A percentile compares a stretch with the other conserved stretches of the same genome.
phyloP scores from a whole-genome alignment of 2,888 invertebrate genomes.

The Campoplex nolae region DNA sequence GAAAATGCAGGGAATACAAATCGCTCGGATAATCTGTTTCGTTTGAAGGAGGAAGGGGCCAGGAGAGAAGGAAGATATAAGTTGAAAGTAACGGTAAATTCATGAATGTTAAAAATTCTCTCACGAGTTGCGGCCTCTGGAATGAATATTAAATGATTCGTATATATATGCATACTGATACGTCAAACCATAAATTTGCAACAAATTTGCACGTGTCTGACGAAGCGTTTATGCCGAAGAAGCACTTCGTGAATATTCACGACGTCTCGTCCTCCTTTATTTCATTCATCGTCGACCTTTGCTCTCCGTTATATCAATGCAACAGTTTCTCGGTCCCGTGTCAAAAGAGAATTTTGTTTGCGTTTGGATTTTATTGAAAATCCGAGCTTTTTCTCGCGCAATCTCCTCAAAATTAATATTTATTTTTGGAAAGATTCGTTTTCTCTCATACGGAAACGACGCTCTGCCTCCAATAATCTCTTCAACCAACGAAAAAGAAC shows the following conservation, averaged over 20 bases:
- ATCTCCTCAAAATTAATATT: not conserved
- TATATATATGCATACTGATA: not conserved
- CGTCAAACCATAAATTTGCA: constrained; percentile 33
- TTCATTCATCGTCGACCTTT: not conserved
- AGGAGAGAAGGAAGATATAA: not conserved
- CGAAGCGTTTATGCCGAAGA: constrained; percentile 25
- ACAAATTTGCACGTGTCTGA: constrained; percentile 33
- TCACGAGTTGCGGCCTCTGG: not conserved
- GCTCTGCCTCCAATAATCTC: not conserved
- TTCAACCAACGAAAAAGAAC: not conserved
- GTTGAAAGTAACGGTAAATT: not conserved
- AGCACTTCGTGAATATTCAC: constrained; percentile 42
- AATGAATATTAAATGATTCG: constrained; percentile 36
- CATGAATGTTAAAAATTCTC: constrained; percentile 14
- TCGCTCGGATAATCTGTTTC: not conserved
- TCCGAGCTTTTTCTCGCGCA: not conserved
- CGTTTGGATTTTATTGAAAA: constrained; percentile 18
- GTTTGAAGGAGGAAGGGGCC: not conserved
- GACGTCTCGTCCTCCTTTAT: constrained; percentile 5
- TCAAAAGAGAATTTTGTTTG: constrained; percentile 1
- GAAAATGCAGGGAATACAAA: not conserved
- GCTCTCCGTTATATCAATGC: not conserved
- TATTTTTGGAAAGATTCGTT: not conserved
- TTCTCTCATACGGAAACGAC: not conserved
- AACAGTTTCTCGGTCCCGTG: constrained; percentile 29